phyloP scores from a whole-genome alignment of 2,113 vertebrate species.

The Anoplopoma fimbria region DNA sequence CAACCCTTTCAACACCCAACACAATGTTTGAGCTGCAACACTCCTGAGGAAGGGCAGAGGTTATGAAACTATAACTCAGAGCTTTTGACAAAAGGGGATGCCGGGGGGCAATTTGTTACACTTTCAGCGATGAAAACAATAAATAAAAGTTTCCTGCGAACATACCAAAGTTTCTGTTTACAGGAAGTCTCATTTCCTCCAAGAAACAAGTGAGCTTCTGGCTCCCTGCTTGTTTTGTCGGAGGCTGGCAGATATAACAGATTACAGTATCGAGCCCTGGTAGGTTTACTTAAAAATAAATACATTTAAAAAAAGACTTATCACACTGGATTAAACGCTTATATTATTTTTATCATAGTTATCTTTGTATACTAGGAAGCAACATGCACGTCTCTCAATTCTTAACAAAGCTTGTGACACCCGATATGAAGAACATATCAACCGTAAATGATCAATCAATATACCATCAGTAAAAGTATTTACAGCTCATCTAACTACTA shows the following conservation, averaged over 20 bases:
- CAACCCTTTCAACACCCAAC: not conserved
- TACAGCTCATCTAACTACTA: not conserved
- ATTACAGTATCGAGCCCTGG: not conserved
- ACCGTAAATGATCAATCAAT: not conserved
- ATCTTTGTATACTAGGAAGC: not conserved
- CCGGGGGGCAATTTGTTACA: not conserved
- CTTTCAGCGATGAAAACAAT: not conserved
- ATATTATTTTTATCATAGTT: not conserved
- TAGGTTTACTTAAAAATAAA: not conserved
- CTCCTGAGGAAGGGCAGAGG: not conserved
- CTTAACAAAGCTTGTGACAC: not conserved
- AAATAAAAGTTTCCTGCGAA: not conserved
- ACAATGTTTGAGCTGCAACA: not conserved
- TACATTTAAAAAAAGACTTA: not conserved
- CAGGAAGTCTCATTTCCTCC: not conserved
- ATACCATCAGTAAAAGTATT: not conserved
- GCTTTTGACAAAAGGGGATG: not conserved
- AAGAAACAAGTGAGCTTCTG: not conserved
- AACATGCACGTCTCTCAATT: not conserved
- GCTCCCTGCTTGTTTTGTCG: not conserved
- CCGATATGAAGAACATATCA: not conserved
- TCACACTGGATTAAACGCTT: not conserved
- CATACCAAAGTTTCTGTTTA: not conserved
- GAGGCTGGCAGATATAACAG: not conserved
- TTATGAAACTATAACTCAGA: constrained; percentile 57